Base-by-base conservation (phyloP, 2,888 invertebrate genomes). In the Heliconius charithonia region DNA sequence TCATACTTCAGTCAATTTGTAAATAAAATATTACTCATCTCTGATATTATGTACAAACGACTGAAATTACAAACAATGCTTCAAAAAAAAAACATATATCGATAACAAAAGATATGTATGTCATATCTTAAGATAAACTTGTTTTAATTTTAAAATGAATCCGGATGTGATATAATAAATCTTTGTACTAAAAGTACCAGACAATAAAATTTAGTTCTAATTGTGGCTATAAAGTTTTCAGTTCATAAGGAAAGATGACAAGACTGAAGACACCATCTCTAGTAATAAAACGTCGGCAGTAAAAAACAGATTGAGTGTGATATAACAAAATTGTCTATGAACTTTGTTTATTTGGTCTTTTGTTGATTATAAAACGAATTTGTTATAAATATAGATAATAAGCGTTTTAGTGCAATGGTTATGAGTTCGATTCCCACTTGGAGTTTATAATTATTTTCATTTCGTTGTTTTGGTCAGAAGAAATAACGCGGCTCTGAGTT, bases 161-260 rank as follows among this genome's bases (percentile, higher is more conserved):
- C 4, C 22, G 9, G 51, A 19, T 51, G 12, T 22, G 22, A 67
- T 16, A 37, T 37, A 37, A 37, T n/a, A 67, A n/a, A 67, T 4
- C n/a, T 37, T 32, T 32, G 22, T 66, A 37, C n/a, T n/a, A 32
- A 37, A 4, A 59, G n/a, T n/a, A 4, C 4, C 22, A 29, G 25
- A 29, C 29, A 29, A 16, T 19, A 63, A 29, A 27, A 63, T 63
- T 69, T 13, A 3, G 12, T n/a, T 69, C 37, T 69, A 41, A 69
- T 69, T 41, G 67, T 41, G 7, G 69, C 41, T 45, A 69, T 69
- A 69, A 69, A 69, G 41, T 45, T 25, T 45, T 45, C 25, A 45
- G 69, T 25, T 41, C n/a, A 69, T 41, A 25, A 69, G 41, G 41
- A 69, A 67, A 69, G 25, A 69, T 41, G 69, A 69, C 67, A 41